These are phyloP conservation scores for Hyperoodon ampullatus DNA, from an alignment of 2,113 vertebrate species.

Conservation along the genomic window DNA sequence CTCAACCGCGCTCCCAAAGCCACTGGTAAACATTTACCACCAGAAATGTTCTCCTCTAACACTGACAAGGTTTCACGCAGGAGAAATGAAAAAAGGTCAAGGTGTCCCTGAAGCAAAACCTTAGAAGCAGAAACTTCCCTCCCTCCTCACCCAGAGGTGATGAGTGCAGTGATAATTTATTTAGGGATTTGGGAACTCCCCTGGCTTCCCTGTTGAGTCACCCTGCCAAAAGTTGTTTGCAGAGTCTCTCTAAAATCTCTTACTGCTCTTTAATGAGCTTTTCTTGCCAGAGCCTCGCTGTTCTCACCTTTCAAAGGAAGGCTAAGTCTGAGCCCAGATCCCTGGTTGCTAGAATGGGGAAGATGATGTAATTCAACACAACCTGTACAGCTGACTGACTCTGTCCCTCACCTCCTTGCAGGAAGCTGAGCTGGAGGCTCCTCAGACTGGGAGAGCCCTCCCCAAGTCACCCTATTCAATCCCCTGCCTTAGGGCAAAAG, in stretches of 20 bases:
- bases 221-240: not conserved
- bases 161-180: not conserved
- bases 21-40: not conserved
- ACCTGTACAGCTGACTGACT: not conserved
- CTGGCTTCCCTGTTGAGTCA: not conserved
- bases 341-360: not conserved
- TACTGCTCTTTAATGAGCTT: constrained; percentile 1
- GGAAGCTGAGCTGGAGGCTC: not conserved
- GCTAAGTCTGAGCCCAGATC: not conserved
- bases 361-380: not conserved
- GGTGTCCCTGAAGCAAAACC: not conserved
- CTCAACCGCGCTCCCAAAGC: not conserved
- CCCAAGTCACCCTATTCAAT: not conserved
- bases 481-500: not conserved
- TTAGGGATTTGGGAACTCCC: not conserved
- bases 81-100: not conserved
- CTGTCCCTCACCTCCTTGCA: not conserved
- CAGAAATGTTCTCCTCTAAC: not conserved
- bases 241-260: constrained; percentile 26
- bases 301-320: not conserved
- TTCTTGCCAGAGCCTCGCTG: not conserved
- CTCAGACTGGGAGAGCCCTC: not conserved
- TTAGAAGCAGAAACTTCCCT: not conserved
- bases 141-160: no score
- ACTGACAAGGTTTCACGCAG: not conserved